Conservation (phyloP, 2,888 invertebrate genomes). For the Syrphus vitripennis region DNA sequence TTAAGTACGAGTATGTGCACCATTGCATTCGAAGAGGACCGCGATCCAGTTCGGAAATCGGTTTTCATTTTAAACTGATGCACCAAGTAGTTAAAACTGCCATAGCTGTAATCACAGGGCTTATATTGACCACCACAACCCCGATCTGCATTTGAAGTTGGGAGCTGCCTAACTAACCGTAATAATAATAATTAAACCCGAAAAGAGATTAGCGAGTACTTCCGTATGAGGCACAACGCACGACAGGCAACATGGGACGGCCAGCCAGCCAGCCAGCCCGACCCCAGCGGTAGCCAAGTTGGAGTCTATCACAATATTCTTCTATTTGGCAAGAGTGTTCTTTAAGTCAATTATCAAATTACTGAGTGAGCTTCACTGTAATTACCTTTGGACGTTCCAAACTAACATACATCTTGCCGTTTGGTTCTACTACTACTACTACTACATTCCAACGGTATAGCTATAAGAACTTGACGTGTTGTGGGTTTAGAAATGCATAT, state of each 20-base stretch:
- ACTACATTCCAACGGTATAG: constrained; percentile 21
- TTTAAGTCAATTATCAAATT: constrained; percentile 65
- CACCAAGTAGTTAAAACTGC: constrained; percentile 16
- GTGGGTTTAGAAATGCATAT: constrained; percentile 6
- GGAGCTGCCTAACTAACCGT: constrained; percentile 58
- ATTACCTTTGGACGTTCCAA: constrained; percentile 35
- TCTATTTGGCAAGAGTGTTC: constrained; percentile 56
- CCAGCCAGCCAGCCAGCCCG: neutral
- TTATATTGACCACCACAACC: neutral
- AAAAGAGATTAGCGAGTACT: constrained; percentile 61
- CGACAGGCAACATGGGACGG: neutral
- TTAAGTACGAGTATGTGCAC: constrained; percentile 19
- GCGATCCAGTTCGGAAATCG: constrained; percentile 49
- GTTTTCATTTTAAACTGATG: constrained; percentile 44
- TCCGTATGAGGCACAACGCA: constrained; percentile 38
- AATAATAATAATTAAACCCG: constrained; percentile 59
- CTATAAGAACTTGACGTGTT: constrained; percentile 29
- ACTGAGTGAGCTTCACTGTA: constrained; percentile 57
- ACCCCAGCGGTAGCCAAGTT: constrained; percentile 25
- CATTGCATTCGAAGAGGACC: constrained; percentile 22
- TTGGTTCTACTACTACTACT: neutral
- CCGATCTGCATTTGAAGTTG: constrained; percentile 33
- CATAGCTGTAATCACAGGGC: constrained; percentile 36
- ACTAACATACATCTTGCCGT: neutral
- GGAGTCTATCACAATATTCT: constrained; percentile 40